Base-by-base conservation (phyloP, 37 sponge, comb jelly and placozoan species). In the Beroe ovata region DNA sequence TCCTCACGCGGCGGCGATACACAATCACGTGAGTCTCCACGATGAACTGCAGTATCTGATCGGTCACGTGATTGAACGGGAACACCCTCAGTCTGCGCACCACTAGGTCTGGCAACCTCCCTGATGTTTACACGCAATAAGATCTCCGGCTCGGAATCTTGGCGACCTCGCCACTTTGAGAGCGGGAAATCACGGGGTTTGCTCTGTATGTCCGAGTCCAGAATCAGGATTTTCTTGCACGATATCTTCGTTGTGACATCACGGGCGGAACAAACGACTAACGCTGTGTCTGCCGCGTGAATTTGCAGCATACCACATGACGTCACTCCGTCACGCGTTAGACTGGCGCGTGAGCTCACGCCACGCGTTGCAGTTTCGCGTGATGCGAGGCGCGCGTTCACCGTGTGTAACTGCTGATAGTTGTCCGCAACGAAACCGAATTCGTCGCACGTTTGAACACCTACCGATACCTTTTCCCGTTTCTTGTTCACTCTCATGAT, bases 401-500 rank as follows among this genome's bases (percentile, higher is more conserved):
- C 84, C 19, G 84, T 29, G 54, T 77, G 84, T 2, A 77, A 35
- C 28, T 77, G 54, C 54, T 77, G 84, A 26, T 77, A 77, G 84
- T 77, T 77, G 54, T 42, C 22, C 1, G 84, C 84, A 6, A 77
- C 84, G 0, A 77, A 41, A 6, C 28, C 47, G 28, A 28, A 23
- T 23, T 77, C 54, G 38, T 19, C 28, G n/a, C 2, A 23, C 19
- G 84, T 77, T 23, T 77, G 84, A 26, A 39, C 42, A 3, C 84
- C 84, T 1, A 77, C 54, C 26, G 84, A 77, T 1, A 41, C 41
- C 25, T 20, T 77, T 11, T 77, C 84, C 41, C 38, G 35, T 29
- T 77, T 77, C 23, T 77, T 77, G 84, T 39, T 77, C 22, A 77
- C 84, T 23, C 84, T 37, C 41, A 40, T 77, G 84, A 77, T 77